A percentile compares a stretch with the other conserved stretches of the same genome.
These are phyloP conservation scores for Trididemnum nubilum DNA, from an alignment of 23 tunicate species.

Conservation along the genomic window DNA sequence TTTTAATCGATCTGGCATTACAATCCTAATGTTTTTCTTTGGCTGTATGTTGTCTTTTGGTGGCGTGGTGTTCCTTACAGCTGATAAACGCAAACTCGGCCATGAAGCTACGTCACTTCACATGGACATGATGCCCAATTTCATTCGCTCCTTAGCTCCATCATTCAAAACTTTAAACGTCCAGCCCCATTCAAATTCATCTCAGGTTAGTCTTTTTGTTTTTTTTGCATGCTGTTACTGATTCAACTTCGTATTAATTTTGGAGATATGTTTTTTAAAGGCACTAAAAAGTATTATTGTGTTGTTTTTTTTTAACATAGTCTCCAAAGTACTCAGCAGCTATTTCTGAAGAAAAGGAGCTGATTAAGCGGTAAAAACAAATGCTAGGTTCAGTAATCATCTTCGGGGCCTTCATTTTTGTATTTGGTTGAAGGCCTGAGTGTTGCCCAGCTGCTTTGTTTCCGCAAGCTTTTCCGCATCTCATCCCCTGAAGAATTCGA, in stretches of 20 bases:
- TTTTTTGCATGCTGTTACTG: background rate
- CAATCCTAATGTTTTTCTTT: slow-evolving; percentile 76
- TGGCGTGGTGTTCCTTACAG: slow-evolving; percentile 74
- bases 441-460: too few species aligned
- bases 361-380: too few species aligned
- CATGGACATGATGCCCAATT: slow-evolving; percentile 70
- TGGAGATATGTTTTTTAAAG: background rate
- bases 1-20: slow-evolving; percentile 47
- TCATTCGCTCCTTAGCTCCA: slow-evolving; percentile 52
- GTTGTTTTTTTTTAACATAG: too few species aligned
- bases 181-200: slow-evolving; percentile 26
- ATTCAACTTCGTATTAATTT: background rate
- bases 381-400: too few species aligned
- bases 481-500: too few species aligned
- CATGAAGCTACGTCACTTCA: slow-evolving; percentile 48
- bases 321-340: too few species aligned
- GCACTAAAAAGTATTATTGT: background rate
- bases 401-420: too few species aligned
- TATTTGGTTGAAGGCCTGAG: too few species aligned
- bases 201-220: slow-evolving; percentile 23
- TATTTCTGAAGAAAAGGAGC: too few species aligned
- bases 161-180: slow-evolving; percentile 35
- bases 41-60: slow-evolving; percentile 65
- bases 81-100: slow-evolving; percentile 31
- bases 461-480: too few species aligned